Evolutionary conservation across 1,140 invertebrate genomes (phyloP).

Genomic region (Bombus sibiricus): DNA sequence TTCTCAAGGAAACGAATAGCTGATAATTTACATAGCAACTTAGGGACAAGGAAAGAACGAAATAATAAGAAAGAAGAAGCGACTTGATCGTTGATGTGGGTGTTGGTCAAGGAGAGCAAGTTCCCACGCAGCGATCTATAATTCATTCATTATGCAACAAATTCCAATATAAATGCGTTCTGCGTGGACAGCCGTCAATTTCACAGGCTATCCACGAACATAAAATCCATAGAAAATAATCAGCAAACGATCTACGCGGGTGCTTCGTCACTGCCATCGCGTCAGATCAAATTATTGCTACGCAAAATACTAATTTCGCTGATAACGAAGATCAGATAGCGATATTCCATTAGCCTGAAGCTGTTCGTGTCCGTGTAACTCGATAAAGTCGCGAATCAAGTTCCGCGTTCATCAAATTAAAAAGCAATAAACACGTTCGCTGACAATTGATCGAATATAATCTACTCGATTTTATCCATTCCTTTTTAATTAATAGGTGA

Average conservation of each 20-base stretch:
- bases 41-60: background rate
- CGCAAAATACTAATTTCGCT: conserved; percentile 14
- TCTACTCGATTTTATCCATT: background rate
- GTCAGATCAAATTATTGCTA: conserved; percentile 6
- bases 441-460: background rate
- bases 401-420: background rate
- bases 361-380: background rate
- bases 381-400: background rate
- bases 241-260: background rate
- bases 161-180: background rate
- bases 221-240: conserved; percentile 12
- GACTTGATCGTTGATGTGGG: too few relatives aligned
- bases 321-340: conserved; percentile 28
- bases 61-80: background rate
- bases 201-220: background rate
- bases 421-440: background rate
- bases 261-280: background rate
- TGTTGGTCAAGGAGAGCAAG: too few relatives aligned
- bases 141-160: background rate
- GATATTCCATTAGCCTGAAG: conserved; percentile 7
- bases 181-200: background rate
- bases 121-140: background rate
- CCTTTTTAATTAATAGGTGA: background rate
- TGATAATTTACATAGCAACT: background rate
- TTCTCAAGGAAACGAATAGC: background rate